Evolutionary conservation across 2,888 invertebrate species (phyloP).

Genomic region (Tenthredo mesomela): DNA sequence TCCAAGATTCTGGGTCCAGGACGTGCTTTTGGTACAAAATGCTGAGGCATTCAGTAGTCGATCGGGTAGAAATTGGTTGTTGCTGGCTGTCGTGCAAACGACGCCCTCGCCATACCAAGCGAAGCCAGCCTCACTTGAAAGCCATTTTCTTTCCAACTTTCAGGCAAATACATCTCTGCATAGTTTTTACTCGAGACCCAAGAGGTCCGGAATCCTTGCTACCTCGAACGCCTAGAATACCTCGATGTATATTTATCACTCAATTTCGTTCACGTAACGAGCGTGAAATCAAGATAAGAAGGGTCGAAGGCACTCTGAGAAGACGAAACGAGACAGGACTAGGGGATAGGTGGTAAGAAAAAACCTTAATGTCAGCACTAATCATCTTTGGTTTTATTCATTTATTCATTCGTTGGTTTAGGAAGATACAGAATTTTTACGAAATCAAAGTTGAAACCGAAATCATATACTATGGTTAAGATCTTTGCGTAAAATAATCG

Average conservation of each 20-base stretch:
- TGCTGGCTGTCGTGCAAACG: slow-evolving; percentile 5
- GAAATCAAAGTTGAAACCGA: background rate
- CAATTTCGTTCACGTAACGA: slow-evolving; percentile 37
- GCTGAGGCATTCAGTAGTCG: slow-evolving; percentile 30
- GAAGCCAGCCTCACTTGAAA: background rate
- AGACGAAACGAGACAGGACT: background rate
- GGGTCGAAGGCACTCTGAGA: background rate
- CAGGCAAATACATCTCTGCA: slow-evolving; percentile 1
- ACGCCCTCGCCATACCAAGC: slow-evolving; percentile 2
- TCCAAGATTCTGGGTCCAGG: slow-evolving; percentile 21
- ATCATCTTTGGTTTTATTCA: background rate
- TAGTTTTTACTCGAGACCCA: slow-evolving; percentile 11
- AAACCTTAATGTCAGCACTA: background rate
- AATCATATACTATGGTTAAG: background rate
- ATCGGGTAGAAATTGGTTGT: slow-evolving; percentile 43
- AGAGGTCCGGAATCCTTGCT: background rate
- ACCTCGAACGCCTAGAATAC: background rate
- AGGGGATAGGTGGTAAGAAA: background rate
- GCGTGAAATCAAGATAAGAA: slow-evolving; percentile 35
- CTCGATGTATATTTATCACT: slow-evolving; percentile 43
- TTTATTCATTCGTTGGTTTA: background rate
- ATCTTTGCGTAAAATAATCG: background rate
- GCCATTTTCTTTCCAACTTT: slow-evolving; percentile 8
- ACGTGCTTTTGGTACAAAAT: slow-evolving; percentile 39
- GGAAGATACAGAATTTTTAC: background rate